Conservation (phyloP, 2,888 invertebrate genomes). For the Isoperla grammatica region DNA sequence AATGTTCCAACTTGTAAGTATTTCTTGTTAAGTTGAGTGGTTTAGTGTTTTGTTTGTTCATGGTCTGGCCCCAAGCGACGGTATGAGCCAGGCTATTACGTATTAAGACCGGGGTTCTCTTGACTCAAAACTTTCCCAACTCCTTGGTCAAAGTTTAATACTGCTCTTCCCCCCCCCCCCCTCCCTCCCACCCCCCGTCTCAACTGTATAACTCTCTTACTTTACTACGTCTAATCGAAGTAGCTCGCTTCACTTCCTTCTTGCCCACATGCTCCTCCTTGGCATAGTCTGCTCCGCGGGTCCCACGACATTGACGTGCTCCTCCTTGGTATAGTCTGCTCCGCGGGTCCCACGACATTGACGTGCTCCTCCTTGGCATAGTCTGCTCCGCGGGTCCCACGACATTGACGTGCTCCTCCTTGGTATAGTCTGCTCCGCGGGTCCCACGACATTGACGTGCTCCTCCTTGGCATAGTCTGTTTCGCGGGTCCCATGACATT, state of each 20-base stretch:
- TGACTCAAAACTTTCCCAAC: conserved; percentile 19
- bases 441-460: too few relatives aligned
- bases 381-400: too few relatives aligned
- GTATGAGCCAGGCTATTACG: too few relatives aligned
- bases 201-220: conserved; percentile 17
- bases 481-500: too few relatives aligned
- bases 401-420: too few relatives aligned
- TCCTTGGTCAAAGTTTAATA: conserved; percentile 27
- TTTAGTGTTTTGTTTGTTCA: conserved; percentile 1
- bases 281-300: background rate
- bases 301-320: too few relatives aligned
- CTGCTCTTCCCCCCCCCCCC: conserved; percentile 11
- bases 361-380: too few relatives aligned
- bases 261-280: conserved; percentile 4
- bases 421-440: too few relatives aligned
- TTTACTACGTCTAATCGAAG: conserved; percentile 16
- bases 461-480: too few relatives aligned
- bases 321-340: too few relatives aligned
- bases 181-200: background rate
- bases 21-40: background rate
- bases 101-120: conserved; percentile 17
- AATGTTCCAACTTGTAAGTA: background rate
- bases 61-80: background rate
- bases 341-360: too few relatives aligned
- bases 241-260: conserved; percentile 15